Evolutionary conservation across 2,797 vertebrate genomes (phyloP).

Genomic region (Bryconaethiops microstoma): DNA sequence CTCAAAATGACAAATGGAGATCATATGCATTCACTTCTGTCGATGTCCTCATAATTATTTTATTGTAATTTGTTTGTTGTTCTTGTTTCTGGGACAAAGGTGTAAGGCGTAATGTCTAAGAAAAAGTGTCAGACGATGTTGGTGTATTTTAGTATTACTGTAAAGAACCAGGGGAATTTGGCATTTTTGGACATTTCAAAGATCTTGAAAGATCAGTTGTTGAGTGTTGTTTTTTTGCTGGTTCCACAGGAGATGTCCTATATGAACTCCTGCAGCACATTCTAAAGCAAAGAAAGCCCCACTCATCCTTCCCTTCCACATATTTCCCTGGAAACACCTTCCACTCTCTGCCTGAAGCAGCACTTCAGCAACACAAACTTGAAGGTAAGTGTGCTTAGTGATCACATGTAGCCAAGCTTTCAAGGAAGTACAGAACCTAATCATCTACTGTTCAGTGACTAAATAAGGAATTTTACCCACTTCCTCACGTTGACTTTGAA

Average conservation of each 20-base stretch:
- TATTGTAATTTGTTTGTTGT: background rate
- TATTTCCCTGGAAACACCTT: slow-evolving; percentile 91
- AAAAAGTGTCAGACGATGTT: background rate
- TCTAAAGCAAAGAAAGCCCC: slow-evolving; percentile 93
- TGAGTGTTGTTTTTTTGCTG: background rate
- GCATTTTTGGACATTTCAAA: background rate
- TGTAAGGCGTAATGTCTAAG: background rate
- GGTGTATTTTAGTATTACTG: background rate
- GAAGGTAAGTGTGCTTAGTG: slow-evolving; percentile 82
- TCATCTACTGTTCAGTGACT: slow-evolving; percentile 8
- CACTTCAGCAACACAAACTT: slow-evolving; percentile 88
- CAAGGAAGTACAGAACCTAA: slow-evolving; percentile 45
- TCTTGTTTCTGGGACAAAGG: background rate
- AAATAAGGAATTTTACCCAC: slow-evolving; percentile 1
- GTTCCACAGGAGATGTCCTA: slow-evolving; percentile 82
- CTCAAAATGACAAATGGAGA: background rate
- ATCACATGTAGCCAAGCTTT: background rate
- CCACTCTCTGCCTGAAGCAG: slow-evolving; percentile 84
- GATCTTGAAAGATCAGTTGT: background rate
- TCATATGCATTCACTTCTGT: background rate
- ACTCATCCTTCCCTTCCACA: slow-evolving; percentile 82
- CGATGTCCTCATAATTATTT: background rate
- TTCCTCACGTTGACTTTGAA: slow-evolving; percentile 38
- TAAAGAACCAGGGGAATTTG: too few relatives aligned
- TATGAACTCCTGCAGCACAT: slow-evolving; percentile 98